Base-by-base conservation (phyloP, 1,140 invertebrate species). In the Euschistus heros region DNA sequence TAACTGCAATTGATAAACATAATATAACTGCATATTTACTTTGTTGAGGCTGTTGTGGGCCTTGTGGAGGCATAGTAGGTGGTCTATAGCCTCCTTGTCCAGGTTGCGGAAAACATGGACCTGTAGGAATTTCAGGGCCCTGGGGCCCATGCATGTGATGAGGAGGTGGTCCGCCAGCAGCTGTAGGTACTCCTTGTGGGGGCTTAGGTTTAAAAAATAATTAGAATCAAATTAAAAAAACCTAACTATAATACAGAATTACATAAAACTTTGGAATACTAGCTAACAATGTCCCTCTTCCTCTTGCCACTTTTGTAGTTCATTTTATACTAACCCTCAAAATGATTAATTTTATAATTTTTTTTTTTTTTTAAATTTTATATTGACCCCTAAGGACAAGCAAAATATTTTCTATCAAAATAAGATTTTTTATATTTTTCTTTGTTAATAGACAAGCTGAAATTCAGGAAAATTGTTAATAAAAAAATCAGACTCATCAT, bases 121-220 rank as follows among this genome's bases (percentile, higher is more conserved):
- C 42, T 30, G 42, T 61, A 6, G 33, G 52, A 6, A 64, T 64
- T 22, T 50, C 37, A 26, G 65, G 65, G 30, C 57, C 68, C 30
- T 63, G 65, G 30, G 55, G 59, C 6, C 55, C 55, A 33, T 66
- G 65, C 65, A 68, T 68, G 7, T 59, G 61, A 18, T 66, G 68
- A 26, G 63, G 65, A 61, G 62, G 68, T 15, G 64, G 64, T 4
- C 26, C 65, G 15, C 52, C 65, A 22, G 62, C 57, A 18, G 60
- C 60, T 1, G 54, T 54, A 20, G 37, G 27, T 33, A 68, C 62
- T 47, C 68, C 63, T 27, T 68, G 68, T 5, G 68, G 68, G 8
- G 68, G 68, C 68, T 69, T 44, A 15, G 50, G 61, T 50, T 6
- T n/a, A 46, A 60, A 15, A 18, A 46, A 52, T 10, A 65, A 54